phyloP scores from a whole-genome alignment of 2,888 invertebrate species.

The Cosmopolites sordidus region DNA sequence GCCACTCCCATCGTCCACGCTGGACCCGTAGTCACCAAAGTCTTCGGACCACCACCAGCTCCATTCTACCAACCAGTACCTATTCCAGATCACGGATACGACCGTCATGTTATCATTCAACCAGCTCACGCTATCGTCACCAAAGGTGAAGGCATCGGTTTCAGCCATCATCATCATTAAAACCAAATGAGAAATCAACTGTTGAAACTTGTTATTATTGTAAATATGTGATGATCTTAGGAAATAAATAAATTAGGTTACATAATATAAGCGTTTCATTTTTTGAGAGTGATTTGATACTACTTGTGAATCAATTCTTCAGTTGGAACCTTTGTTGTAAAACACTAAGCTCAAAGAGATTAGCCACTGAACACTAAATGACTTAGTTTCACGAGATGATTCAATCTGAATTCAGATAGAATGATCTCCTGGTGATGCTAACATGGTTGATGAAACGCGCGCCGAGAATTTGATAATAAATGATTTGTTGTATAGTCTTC shows the following conservation, averaged over 20 bases:
- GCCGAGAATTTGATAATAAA: too few species aligned
- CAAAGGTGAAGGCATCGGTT: conserved; percentile 26
- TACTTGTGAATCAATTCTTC: too few species aligned
- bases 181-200: conserved; percentile 3
- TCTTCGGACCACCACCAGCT: conserved; percentile 16
- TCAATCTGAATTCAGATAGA: too few species aligned
- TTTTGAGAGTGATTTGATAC: too few species aligned
- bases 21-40: conserved; percentile 20
- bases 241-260: conserved; percentile 6
- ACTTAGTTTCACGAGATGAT: too few species aligned
- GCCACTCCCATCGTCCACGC: conserved; percentile 24
- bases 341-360: too few species aligned
- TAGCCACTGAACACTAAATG: too few species aligned
- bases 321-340: too few species aligned
- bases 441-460: too few species aligned
- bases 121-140: conserved; percentile 9
- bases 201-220: conserved; percentile 4
- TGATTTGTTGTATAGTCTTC: too few species aligned
- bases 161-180: conserved; percentile 6
- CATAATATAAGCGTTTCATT: too few species aligned
- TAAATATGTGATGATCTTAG: conserved; percentile 13
- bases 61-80: background rate
- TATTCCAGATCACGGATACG: background rate
- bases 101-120: background rate
- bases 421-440: too few species aligned